Percentiles rank a stretch among this genome's conserved stretches.
Conservation (phyloP, 2,888 invertebrate species). For the Ormyrus labotus region DNA sequence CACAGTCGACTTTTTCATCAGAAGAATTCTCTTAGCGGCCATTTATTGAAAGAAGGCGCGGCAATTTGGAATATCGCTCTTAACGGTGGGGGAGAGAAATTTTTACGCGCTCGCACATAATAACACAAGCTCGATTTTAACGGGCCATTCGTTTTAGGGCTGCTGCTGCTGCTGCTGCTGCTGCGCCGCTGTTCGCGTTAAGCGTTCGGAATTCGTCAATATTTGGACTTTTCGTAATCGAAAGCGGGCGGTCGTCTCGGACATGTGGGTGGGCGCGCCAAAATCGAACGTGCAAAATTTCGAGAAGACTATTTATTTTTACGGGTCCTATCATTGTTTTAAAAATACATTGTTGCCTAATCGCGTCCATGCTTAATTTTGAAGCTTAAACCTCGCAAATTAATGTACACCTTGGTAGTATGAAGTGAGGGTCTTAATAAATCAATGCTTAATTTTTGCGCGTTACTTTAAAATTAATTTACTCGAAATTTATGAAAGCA, state of each 20-base stretch:
- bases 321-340: too few species aligned
- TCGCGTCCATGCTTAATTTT: too few species aligned
- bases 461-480: too few species aligned
- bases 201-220: constrained; percentile 65
- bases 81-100: constrained; percentile 1
- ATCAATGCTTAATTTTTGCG: too few species aligned
- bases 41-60: background rate
- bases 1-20: background rate
- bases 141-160: constrained; percentile 38
- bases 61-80: constrained; percentile 24
- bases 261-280: constrained; percentile 59
- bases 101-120: constrained; percentile 12
- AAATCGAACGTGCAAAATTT: background rate
- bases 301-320: background rate
- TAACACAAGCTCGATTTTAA: constrained; percentile 40
- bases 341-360: too few species aligned
- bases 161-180: constrained; percentile 46
- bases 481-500: too few species aligned
- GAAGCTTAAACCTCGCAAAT: too few species aligned
- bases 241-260: constrained; percentile 61
- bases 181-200: constrained; percentile 41
- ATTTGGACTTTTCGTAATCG: constrained; percentile 67
- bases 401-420: too few species aligned
- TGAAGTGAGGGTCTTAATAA: too few species aligned
- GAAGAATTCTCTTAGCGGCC: constrained; percentile 6